phyloP scores from a whole-genome alignment of 2,113 vertebrate species.

The Neogale vison region DNA sequence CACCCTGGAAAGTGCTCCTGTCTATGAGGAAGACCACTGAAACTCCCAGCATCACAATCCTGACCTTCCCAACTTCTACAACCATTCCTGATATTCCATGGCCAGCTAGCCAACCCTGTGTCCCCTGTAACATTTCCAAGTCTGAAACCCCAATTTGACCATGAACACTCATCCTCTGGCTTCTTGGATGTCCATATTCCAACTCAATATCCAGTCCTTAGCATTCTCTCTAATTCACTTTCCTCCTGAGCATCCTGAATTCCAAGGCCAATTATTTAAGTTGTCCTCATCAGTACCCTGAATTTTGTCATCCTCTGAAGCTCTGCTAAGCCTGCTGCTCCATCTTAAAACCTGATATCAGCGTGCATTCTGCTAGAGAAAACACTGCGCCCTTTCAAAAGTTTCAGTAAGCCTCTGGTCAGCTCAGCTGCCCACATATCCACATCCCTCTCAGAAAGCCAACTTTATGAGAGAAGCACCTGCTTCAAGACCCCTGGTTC shows the following conservation, averaged over 20 bases:
- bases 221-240: neutral
- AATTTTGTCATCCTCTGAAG: constrained; percentile 3
- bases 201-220: neutral
- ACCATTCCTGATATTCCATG: neutral
- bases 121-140: neutral
- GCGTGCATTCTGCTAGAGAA: neutral
- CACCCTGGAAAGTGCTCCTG: neutral
- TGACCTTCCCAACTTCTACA: neutral
- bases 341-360: neutral
- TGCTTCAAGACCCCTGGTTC: neutral
- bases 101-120: neutral
- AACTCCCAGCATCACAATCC: neutral
- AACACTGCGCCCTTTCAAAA: neutral
- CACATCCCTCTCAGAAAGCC: neutral
- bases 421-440: neutral
- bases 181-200: neutral
- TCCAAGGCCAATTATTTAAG: neutral
- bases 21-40: neutral
- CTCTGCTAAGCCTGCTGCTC: neutral
- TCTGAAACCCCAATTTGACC: neutral
- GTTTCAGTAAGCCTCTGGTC: neutral
- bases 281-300: neutral
- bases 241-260: neutral
- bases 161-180: neutral
- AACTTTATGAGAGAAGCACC: neutral